These are phyloP conservation scores for Gymnodraco acuticeps DNA, from an alignment of 2,797 vertebrate genomes.

Conservation along the genomic window DNA sequence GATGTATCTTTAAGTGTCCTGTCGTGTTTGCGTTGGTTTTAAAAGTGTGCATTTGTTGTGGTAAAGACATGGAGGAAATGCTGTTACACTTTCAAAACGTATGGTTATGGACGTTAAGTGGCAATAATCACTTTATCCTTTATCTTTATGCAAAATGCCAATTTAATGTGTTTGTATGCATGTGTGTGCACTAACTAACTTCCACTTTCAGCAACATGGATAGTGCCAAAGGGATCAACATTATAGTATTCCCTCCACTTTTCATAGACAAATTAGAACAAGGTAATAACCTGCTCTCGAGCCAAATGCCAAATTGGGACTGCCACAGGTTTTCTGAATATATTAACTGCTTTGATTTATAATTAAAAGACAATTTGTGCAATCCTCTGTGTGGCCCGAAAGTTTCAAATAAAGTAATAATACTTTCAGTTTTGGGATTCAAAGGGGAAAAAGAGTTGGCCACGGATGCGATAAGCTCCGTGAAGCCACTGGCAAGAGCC, in stretches of 20 bases:
- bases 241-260: constrained; percentile 14
- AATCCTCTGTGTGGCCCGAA: constrained; percentile 50
- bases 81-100: background rate
- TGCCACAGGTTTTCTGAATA: constrained; percentile 62
- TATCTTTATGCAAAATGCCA: constrained; percentile 7
- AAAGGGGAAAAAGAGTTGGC: constrained; percentile 44
- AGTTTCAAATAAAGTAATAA: constrained; percentile 67
- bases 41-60: background rate
- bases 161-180: background rate
- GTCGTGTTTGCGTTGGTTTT: constrained; percentile 1
- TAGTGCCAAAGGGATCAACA: constrained; percentile 62
- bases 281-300: constrained; percentile 45
- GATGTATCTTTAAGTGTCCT: background rate
- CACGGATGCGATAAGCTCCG: constrained; percentile 54
- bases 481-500: constrained; percentile 58
- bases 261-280: constrained; percentile 47
- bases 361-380: constrained; percentile 67
- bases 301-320: constrained; percentile 49
- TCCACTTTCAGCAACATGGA: constrained; percentile 51
- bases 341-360: constrained; percentile 61
- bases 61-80: background rate
- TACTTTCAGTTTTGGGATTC: constrained; percentile 58
- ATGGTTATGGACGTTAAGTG: constrained; percentile 27
- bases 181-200: background rate
- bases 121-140: constrained; percentile 17